Conservation (phyloP, 2,797 vertebrate genomes). For the Betta splendens region DNA sequence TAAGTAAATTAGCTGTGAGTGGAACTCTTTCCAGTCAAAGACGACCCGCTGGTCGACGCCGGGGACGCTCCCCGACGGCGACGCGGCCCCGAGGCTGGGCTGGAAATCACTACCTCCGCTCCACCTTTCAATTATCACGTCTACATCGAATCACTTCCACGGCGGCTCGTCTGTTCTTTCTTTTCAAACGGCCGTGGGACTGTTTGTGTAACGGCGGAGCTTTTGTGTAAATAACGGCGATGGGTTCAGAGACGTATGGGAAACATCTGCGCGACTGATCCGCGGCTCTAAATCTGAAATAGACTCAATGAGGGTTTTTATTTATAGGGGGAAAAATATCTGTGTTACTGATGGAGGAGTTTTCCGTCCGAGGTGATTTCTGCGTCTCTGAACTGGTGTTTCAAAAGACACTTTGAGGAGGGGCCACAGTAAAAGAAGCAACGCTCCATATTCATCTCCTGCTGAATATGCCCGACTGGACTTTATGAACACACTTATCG, state of each 20-base stretch:
- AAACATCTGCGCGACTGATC: conserved; percentile 38
- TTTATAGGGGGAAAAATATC: conserved; percentile 20
- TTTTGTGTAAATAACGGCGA: conserved; percentile 40
- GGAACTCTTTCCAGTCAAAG: conserved; percentile 68
- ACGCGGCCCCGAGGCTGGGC: conserved; percentile 1
- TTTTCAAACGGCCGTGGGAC: conserved; percentile 28
- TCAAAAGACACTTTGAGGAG: conserved; percentile 56
- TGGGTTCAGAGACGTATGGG: conserved; percentile 36
- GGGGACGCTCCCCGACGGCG: conserved; percentile 51
- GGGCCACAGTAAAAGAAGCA: conserved; percentile 17
- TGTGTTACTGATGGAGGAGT: conserved; percentile 15
- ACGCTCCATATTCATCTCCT: conserved; percentile 28
- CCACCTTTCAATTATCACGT: background rate
- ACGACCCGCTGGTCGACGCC: conserved; percentile 65
- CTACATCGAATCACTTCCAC: conserved; percentile 6
- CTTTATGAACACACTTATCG: conserved; percentile 26
- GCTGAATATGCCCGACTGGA: conserved; percentile 4
- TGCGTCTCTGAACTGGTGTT: conserved; percentile 40
- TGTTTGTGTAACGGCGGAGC: conserved; percentile 40
- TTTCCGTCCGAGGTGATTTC: conserved; percentile 18
- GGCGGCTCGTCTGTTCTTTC: conserved; percentile 2
- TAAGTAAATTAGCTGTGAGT: conserved; percentile 79
- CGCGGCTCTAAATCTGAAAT: conserved; percentile 41
- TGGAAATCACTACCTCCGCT: conserved; percentile 18
- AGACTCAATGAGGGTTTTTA: background rate